Percentiles rank a stretch among this genome's conserved stretches.
Evolutionary conservation across 1,140 invertebrate genomes (phyloP).

Genomic region (Papilio glaucus): DNA sequence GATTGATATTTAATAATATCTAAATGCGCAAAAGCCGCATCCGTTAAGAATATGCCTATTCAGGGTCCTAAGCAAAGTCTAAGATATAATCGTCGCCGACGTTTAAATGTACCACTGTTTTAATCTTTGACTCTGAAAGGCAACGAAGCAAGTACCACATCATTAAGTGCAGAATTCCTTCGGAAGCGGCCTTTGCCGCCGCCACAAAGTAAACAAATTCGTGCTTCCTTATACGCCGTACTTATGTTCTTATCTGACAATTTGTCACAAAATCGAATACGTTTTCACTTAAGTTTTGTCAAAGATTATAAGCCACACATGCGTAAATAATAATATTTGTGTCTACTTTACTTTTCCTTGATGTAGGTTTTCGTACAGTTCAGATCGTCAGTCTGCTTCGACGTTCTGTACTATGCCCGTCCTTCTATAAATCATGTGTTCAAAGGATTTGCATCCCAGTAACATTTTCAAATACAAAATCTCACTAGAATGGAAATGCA

Average conservation of each 20-base stretch:
- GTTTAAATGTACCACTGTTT: conserved; percentile 36
- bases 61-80: conserved; percentile 23
- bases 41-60: conserved; percentile 32
- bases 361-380: too few relatives aligned
- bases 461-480: too few relatives aligned
- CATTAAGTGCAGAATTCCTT: conserved; percentile 31
- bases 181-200: conserved; percentile 26
- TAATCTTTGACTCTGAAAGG: conserved; percentile 38
- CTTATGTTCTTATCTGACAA: conserved; percentile 68
- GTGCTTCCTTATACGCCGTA: conserved; percentile 53
- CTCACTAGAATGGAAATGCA: too few relatives aligned
- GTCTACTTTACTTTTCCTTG: conserved; percentile 1
- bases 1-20: conserved; percentile 34
- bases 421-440: too few relatives aligned
- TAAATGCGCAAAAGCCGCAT: conserved; percentile 26
- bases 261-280: conserved; percentile 72
- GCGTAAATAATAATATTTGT: too few relatives aligned
- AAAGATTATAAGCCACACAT: conserved; percentile 50
- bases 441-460: too few relatives aligned
- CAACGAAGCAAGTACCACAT: conserved; percentile 35
- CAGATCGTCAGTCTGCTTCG: too few relatives aligned
- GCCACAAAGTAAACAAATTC: conserved; percentile 38
- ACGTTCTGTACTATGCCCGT: too few relatives aligned
- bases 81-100: conserved; percentile 31
- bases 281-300: conserved; percentile 61